Percentiles rank a stretch among this genome's conserved stretches.
Conservation (phyloP, 2,113 vertebrate species). For the Poeciliopsis occidentalis region DNA sequence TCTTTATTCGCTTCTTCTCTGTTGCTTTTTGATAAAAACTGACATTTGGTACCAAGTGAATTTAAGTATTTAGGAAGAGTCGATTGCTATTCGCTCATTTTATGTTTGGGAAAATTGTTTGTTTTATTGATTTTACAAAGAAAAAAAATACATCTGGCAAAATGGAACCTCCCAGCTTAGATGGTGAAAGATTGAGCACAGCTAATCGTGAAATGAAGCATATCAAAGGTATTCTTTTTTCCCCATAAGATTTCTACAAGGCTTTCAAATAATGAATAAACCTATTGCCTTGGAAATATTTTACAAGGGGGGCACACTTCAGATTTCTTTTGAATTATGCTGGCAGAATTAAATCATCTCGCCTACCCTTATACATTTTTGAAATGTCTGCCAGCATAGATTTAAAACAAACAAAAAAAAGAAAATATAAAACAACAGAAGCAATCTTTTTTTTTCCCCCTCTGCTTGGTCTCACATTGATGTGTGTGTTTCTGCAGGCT, state of each 20-base stretch:
- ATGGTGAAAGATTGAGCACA: conserved; percentile 64
- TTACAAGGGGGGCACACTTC: conserved; percentile 28
- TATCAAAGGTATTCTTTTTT: conserved; percentile 35
- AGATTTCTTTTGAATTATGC: conserved; percentile 28
- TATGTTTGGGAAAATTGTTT: conserved; percentile 32
- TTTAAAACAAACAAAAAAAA: conserved; percentile 17
- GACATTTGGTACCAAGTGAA: conserved; percentile 43
- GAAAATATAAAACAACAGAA: conserved; percentile 36
- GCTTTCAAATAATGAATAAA: conserved; percentile 43
- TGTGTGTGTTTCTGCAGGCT: conserved; percentile 79
- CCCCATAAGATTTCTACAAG: conserved; percentile 29
- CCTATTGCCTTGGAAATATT: conserved; percentile 44
- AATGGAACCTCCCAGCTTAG: conserved; percentile 36
- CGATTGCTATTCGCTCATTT: conserved; percentile 54
- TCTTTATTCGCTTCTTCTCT: neutral
- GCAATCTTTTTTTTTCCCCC: neutral
- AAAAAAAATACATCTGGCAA: conserved; percentile 31
- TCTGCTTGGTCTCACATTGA: conserved; percentile 21
- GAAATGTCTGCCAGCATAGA: conserved; percentile 21
- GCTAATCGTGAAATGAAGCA: conserved; percentile 52
- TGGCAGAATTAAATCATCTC: conserved; percentile 42
- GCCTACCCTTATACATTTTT: conserved; percentile 43
- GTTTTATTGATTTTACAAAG: conserved; percentile 44
- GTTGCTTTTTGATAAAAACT: conserved; percentile 23
- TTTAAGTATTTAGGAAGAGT: conserved; percentile 35